Conservation (phyloP, 2,797 vertebrate species). For the Platalea minor region DNA sequence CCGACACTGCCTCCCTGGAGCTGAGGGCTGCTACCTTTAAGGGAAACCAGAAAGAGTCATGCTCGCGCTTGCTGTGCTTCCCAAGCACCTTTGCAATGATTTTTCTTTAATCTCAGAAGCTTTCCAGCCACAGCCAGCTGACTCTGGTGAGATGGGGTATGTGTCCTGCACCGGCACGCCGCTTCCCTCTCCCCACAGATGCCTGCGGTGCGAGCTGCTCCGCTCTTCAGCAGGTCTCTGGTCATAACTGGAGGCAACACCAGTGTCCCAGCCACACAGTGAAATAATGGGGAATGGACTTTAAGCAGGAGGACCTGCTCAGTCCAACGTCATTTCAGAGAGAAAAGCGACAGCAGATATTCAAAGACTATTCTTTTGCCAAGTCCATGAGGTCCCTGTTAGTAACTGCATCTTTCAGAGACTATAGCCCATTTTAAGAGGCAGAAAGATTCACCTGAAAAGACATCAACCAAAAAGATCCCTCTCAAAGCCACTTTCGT, state of each 20-base stretch:
- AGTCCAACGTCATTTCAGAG: accelerated
- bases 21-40: neutral
- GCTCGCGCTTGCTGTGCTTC: accelerated
- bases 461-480: neutral
- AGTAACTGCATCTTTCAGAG: neutral
- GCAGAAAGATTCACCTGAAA: neutral
- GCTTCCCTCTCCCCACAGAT: neutral
- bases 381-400: accelerated
- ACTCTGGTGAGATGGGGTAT: accelerated
- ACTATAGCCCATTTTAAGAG: neutral
- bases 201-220: accelerated
- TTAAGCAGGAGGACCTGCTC: neutral
- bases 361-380: neutral
- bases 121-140: neutral
- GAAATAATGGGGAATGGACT: neutral
- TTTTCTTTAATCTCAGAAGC: neutral
- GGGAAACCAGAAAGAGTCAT: neutral
- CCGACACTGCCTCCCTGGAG: neutral
- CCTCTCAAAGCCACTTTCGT: neutral
- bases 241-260: neutral
- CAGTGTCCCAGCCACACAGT: neutral
- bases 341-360: neutral
- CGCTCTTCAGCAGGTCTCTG: neutral
- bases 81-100: neutral
- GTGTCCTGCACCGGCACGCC: accelerated